Percentiles rank a stretch among this genome's conserved stretches.
phyloP scores from a whole-genome alignment of 2,113 vertebrate species.

The Gopherus flavomarginatus region DNA sequence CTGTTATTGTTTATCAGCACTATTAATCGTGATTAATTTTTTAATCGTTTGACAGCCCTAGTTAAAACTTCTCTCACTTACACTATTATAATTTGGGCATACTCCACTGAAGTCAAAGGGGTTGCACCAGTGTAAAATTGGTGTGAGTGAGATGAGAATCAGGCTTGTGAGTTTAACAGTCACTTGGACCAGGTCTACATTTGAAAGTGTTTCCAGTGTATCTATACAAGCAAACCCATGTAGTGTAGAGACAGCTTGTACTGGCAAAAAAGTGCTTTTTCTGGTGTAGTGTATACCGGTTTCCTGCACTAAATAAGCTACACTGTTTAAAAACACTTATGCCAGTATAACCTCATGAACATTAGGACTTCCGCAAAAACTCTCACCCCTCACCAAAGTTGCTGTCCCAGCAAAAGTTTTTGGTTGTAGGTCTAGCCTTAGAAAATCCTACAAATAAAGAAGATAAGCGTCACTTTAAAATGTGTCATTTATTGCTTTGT shows the following conservation, averaged over 20 bases:
- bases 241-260: fast-evolving
- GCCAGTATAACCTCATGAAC: background rate
- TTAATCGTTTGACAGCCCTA: too few species aligned
- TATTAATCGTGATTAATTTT: too few species aligned
- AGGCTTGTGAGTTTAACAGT: background rate
- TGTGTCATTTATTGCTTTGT: constrained; percentile 57
- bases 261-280: background rate
- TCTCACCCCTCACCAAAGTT: constrained; percentile 21
- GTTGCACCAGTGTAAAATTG: background rate
- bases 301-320: fast-evolving
- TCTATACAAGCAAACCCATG: background rate
- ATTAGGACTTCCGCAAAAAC: background rate
- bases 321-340: background rate
- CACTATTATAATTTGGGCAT: fast-evolving
- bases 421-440: constrained; percentile 64
- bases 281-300: background rate
- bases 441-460: constrained; percentile 64
- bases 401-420: constrained; percentile 48
- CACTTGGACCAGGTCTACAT: fast-evolving
- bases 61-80: background rate
- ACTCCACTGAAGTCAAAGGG: background rate
- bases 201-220: background rate
- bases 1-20: too few species aligned
- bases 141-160: background rate
- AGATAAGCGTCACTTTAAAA: constrained; percentile 58